Base-by-base conservation (phyloP, 1,140 invertebrate genomes). In the Papilio helenus region DNA sequence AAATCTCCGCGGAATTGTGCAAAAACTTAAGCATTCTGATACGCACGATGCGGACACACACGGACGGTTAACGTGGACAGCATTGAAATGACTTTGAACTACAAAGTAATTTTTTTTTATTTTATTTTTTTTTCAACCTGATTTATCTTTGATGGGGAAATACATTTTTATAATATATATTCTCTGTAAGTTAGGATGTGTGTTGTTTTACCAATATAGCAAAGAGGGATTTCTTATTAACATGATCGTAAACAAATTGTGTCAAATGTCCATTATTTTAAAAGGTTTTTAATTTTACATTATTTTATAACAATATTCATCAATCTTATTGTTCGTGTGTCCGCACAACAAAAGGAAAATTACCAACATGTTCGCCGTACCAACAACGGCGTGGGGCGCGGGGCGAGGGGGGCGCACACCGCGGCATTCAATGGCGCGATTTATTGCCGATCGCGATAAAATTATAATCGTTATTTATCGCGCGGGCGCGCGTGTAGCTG, bases 391-490 rank as follows among this genome's bases (percentile, higher is more conserved):
- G 44, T 81, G 46, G 46, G 46, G 46, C 16, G n/a, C 51, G 51
- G 51, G 51, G 51, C 5, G 34, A 39, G n/a, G n/a, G 18, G 18
- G 51, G 76, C 79, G 79, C 71, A 77, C 83, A 85, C 82, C 79
- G 81, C 82, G 81, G 76, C 79, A 79, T 76, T 82, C 83, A 76
- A 83, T 79, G 83, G 80, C 74, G 81, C 82, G 86, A 89, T 90
- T 87, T 88, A 89, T 88, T 84, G 80, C 80, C 82, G 85, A 85
- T 77, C 82, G 84, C 81, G 86, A 90, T 87, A 86, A 89, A 88
- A 91, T 91, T 89, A 90, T 90, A 91, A 90, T 87, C 86, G 86
- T 91, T 90, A 91, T 91, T 91, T 91, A 91, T 90, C 82, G 84
- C 76, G 55, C 34, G 68, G 61, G 79, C 83, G 82, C 72, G 79